These are phyloP conservation scores for Rhabditoides inermis DNA, from an alignment of 2,888 invertebrate species.

Conservation along the genomic window DNA sequence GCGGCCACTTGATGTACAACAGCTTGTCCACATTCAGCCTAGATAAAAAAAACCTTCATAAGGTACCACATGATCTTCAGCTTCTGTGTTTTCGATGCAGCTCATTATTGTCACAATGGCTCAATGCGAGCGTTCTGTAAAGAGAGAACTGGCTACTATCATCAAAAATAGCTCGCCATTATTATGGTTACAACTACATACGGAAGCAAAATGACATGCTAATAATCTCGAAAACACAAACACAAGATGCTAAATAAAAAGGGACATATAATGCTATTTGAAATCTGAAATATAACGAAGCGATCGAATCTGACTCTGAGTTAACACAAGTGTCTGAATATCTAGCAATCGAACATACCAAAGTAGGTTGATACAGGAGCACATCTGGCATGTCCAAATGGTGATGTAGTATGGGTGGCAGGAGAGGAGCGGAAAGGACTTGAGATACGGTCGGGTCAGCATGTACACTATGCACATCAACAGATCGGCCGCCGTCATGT, in stretches of 20 bases:
- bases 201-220: too few species aligned
- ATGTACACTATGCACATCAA: conserved; percentile 47
- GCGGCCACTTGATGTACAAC: conserved; percentile 47
- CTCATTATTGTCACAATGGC: too few species aligned
- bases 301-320: too few species aligned
- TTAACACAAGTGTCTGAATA: too few species aligned
- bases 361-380: conserved; percentile 46
- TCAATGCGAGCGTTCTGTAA: too few species aligned
- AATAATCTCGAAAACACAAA: too few species aligned
- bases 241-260: not conserved
- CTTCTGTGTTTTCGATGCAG: too few species aligned
- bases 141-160: too few species aligned
- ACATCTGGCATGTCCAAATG: conserved; percentile 47
- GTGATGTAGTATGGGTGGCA: conserved; percentile 47
- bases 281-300: not conserved
- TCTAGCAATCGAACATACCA: conserved; percentile 28
- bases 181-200: too few species aligned
- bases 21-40: conserved; percentile 47
- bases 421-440: conserved; percentile 19
- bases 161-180: too few species aligned
- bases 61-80: not conserved
- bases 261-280: not conserved
- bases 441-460: conserved; percentile 43
- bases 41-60: conserved; percentile 8
- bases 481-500: conserved; percentile 51